These are phyloP conservation scores for Gymnosoma rotundatum DNA, from an alignment of 2,888 invertebrate species.

Conservation along the genomic window DNA sequence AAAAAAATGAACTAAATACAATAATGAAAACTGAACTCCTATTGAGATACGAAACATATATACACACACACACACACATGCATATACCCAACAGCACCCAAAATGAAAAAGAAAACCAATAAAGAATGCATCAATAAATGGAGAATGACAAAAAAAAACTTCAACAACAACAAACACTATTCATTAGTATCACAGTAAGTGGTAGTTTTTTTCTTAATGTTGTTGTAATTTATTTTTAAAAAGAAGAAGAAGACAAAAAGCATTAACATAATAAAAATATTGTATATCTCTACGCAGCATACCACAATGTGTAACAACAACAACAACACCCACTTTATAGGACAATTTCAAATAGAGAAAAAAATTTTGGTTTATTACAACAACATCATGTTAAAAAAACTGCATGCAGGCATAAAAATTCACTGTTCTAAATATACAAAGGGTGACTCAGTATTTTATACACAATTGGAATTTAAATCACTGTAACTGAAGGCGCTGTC, in stretches of 20 bases:
- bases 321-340: conserved; percentile 9
- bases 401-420: background rate
- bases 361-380: conserved; percentile 10
- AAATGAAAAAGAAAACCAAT: too few species aligned
- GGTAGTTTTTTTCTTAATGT: conserved; percentile 23
- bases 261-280: background rate
- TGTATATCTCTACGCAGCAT: background rate
- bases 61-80: background rate
- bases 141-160: conserved; percentile 6
- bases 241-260: background rate
- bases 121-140: conserved; percentile 47
- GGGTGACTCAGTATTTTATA: too few species aligned
- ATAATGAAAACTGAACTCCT: conserved; percentile 13
- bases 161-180: conserved; percentile 31
- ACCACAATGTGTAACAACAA: conserved; percentile 41
- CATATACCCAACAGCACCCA: background rate
- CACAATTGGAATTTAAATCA: too few species aligned
- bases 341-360: background rate
- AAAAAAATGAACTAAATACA: background rate
- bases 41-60: conserved; percentile 17
- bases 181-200: conserved; percentile 62
- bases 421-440: background rate
- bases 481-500: too few species aligned
- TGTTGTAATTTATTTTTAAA: conserved; percentile 36
- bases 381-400: background rate